Conservation (phyloP, 2,797 vertebrate genomes). For the Leptatherina wallacei region DNA sequence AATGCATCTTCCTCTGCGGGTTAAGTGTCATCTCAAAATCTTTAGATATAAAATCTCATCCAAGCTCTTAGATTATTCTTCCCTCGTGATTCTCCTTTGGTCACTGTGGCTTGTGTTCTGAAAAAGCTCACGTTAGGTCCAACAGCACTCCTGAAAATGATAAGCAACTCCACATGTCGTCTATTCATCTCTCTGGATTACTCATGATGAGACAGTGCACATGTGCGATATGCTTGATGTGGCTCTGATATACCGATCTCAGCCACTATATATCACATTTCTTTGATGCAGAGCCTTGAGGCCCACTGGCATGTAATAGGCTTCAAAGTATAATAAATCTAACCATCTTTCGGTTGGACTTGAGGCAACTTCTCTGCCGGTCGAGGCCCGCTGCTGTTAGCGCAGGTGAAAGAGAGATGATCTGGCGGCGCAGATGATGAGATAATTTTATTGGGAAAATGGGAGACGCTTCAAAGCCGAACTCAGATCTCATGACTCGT, state of each 20-base stretch:
- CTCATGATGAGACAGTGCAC: slow-evolving; percentile 42
- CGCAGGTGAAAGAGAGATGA: slow-evolving; percentile 42
- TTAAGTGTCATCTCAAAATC: slow-evolving; percentile 6
- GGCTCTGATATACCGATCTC: slow-evolving; percentile 50
- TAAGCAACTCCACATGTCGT: slow-evolving; percentile 54
- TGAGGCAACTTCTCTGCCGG: slow-evolving; percentile 23
- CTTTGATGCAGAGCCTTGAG: slow-evolving; percentile 62
- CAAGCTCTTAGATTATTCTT: background rate
- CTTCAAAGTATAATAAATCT: slow-evolving; percentile 72
- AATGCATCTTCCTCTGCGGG: background rate
- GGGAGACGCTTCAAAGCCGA: slow-evolving; percentile 42
- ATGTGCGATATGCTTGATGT: slow-evolving; percentile 59
- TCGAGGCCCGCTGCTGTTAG: slow-evolving; percentile 12
- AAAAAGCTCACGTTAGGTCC: slow-evolving; percentile 4
- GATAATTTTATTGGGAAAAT: slow-evolving; percentile 47
- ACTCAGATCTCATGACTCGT: slow-evolving; percentile 34
- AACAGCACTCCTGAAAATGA: slow-evolving; percentile 21
- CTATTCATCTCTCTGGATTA: slow-evolving; percentile 53
- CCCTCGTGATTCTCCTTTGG: background rate
- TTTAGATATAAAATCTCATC: slow-evolving; percentile 16
- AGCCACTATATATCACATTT: slow-evolving; percentile 54
- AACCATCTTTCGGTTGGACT: slow-evolving; percentile 36
- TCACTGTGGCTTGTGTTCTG: slow-evolving; percentile 6
- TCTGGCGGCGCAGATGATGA: slow-evolving; percentile 25
- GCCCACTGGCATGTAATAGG: slow-evolving; percentile 50